Base-by-base conservation (phyloP, 2,797 vertebrate species). In the Phoeniculus purpureus region DNA sequence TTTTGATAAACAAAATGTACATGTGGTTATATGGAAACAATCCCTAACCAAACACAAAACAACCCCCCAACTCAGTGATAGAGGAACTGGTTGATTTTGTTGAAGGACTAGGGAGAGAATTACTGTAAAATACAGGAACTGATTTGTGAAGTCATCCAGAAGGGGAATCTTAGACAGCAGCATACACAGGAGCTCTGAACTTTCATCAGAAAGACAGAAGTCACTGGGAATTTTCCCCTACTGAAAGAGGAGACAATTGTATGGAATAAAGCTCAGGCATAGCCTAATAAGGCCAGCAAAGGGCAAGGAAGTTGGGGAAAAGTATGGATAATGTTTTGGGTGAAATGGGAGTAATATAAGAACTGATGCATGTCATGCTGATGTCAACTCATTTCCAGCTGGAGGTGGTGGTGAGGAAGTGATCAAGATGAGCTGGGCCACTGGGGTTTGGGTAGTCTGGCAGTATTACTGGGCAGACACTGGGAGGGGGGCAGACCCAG, bases 341-440 rank as follows among this genome's bases (percentile, higher is more conserved):
- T n/a, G 48, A 74, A 85, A 25, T 6, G 21, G 59, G 31, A 71
- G 8, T 58, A 37, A 48, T 21, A 56, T 34, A 14, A 77, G 16
- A 70, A 34, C 22, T 19, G 51, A 47, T 2, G 1, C 0, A 0
- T 20, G 21, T 31, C 14, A 4, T 8, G 20, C 48, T 81, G 37
- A 25, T 10, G 55, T 66, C 25, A 32, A 26, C 51, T 48, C 20
- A 3, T 59, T 74, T 56, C 34, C 34, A 79, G 14, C 22, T 6
- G 4, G 31, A 43, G 31, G 6, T 0, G 0, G 7, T 6, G 22
- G 5, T 40, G 52, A 81, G 31, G 59, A 45, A n/a, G 32, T 70
- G 29, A 21, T 19, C 0, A 10, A 45, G 37, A 5, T 51, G n/a
- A n/a, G n/a, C n/a, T n/a, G n/a, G n/a, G n/a, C n/a, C n/a, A n/a